Conservation (phyloP, 2,797 vertebrate genomes). For the Geotrypetes seraphini region DNA sequence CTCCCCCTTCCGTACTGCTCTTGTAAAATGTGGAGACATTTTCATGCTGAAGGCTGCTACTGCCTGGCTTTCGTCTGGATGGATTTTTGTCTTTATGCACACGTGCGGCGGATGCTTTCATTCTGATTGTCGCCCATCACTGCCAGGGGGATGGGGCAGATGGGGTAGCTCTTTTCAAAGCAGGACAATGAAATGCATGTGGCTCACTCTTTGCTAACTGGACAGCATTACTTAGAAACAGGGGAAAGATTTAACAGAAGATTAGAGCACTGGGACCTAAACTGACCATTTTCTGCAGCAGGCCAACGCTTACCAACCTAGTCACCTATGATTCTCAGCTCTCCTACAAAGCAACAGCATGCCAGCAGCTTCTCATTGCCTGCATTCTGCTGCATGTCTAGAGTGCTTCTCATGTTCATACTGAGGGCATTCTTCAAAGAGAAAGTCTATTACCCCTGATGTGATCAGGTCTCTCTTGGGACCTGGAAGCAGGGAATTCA, state of each 20-base stretch:
- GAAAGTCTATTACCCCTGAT: no score
- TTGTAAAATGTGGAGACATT: background rate
- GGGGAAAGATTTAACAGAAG: background rate
- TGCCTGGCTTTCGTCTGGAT: background rate
- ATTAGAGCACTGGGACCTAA: slow-evolving; percentile 5
- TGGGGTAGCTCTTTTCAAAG: background rate
- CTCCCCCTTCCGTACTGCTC: background rate
- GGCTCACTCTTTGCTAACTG: background rate
- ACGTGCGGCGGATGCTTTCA: background rate
- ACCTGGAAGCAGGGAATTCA: slow-evolving; percentile 9
- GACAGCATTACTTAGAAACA: slow-evolving; percentile 23
- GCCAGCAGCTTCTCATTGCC: slow-evolving; percentile 1
- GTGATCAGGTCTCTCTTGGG: background rate
- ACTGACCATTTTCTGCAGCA: background rate
- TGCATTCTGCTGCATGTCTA: background rate
- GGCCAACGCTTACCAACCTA: slow-evolving; percentile 2
- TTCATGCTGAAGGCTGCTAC: background rate
- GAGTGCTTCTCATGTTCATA: background rate
- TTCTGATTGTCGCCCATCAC: background rate
- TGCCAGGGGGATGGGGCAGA: background rate
- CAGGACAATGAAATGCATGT: background rate
- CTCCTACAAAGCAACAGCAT: background rate
- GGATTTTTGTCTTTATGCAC: background rate
- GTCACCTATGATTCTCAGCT: background rate
- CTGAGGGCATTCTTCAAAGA: no score